Base-by-base conservation (phyloP, 2,113 vertebrate genomes). In the Ranitomeya imitator region DNA sequence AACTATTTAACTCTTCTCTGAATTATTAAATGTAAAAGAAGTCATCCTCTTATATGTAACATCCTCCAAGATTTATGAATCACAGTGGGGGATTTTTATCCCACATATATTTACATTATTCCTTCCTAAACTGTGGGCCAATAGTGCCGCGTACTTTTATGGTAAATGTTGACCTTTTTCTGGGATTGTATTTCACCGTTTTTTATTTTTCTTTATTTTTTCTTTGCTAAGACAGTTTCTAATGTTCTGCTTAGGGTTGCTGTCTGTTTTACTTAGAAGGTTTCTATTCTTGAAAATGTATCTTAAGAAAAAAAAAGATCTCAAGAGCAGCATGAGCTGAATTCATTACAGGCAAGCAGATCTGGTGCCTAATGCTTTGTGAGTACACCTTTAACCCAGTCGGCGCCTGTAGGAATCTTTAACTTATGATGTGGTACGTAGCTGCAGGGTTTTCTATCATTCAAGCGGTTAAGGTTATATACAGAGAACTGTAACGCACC, bases 401-500 rank as follows among this genome's bases (percentile, higher is more conserved):
- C 59, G 67, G 9, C 52, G 37, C 73, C 23, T 51, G 85, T 4
- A 76, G 19, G 37, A 86, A 78, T 86, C 31, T 14, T 77, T 18
- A 52, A 23, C 57, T 7, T 21, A 15, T 5, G 12, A 21, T 18
- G 7, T 23, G n/a, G 37, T 18, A 60, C 31, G 4, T 59, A 52
- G 85, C 85, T 86, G 21, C 26, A 67, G 61, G 71, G 60, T 26
- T 23, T 23, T 86, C 61, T 54, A 77, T 79, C 71, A 88, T 26
- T 67, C 71, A 78, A 79, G 73, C 45, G 73, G 82, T 79, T 89
- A 79, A 78, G 23, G 52, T 78, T 85, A 69, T 89, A 69, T 7
- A 73, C 67, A 51, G 37, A 83, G 89, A 83, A 86, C 88, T 73
- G 54, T 55, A 88, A 85, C 83, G 81, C 5, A 86, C 11, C 57